phyloP scores from a whole-genome alignment of 2,888 invertebrate species.

The Mimas tiliae region DNA sequence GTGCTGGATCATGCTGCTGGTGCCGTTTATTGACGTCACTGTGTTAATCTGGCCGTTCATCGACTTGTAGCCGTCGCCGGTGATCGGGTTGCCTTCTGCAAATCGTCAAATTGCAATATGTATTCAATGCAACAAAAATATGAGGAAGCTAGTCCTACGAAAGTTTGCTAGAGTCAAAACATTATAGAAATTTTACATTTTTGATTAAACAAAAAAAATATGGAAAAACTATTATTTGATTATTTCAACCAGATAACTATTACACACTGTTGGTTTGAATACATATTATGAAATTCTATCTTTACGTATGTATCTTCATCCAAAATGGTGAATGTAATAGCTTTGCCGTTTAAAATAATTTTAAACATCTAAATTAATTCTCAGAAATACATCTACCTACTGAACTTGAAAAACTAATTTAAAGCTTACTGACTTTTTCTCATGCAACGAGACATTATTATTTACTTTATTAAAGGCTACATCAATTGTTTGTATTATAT shows the following conservation, averaged over 20 bases:
- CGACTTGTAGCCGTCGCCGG: conserved; percentile 85
- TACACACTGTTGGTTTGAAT: not conserved
- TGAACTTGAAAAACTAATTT: conserved; percentile 1
- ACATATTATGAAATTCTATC: not conserved
- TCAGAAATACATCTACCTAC: conserved; percentile 3
- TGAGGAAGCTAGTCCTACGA: not conserved
- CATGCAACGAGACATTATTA: conserved; percentile 20
- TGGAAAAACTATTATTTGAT: not conserved
- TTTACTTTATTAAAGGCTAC: not conserved
- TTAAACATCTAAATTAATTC: not conserved
- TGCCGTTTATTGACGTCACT: conserved; percentile 75
- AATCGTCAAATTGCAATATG: conserved; percentile 36
- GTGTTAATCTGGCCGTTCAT: conserved; percentile 85
- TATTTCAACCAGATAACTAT: not conserved
- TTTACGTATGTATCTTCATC: not conserved
- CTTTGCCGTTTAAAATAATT: conserved; percentile 7
- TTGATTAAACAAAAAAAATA: not conserved
- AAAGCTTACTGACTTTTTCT: conserved; percentile 9
- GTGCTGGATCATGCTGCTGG: conserved; percentile 72
- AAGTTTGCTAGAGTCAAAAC: not conserved
- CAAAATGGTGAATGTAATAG: not conserved
- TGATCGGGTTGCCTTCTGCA: conserved; percentile 85
- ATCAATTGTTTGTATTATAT: not conserved
- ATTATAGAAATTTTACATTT: not conserved
- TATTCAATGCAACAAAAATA: not conserved